Evolutionary conservation across 2,113 vertebrate genomes (phyloP), one percentile per base, ranked within the genome.

Genomic region (Pangasianodon gigas): DNA sequence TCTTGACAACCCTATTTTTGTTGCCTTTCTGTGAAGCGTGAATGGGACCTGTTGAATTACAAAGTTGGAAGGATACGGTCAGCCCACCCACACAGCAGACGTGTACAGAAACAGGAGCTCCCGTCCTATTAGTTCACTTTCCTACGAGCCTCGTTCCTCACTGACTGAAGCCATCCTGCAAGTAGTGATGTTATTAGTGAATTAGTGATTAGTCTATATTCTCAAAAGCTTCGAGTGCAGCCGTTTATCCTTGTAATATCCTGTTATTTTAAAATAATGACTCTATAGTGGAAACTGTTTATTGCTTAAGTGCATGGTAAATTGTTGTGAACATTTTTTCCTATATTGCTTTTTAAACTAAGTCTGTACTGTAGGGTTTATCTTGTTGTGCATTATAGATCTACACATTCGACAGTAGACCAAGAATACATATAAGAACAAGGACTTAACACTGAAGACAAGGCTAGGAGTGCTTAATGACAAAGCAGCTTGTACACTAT

Each of bases 111-210:
- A 44, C 71, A 44, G 44, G 92, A 88, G 69, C 86, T 90, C 88
- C 87, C 88, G 54, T 46, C 91, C 80, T 93, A 94, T 94, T 91
- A 92, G 71, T 86, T 86, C 89, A 86, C 94, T 95, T 95, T 94
- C 94, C 93, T 94, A 94, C 94, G 93, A 93, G 82, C 51, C 90
- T 77, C 29, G 92, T 46, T 93, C 93, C 92, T 94, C 91, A 90
- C 91, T 91, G 91, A 89, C 93, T 93, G 93, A 95, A 94, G 94
- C 93, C 94, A 2, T 95, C 95, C 94, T 95, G 94, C 94, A 95
- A 95, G 96, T 96, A 96, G 93, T 90, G 89, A 92, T 94, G 37
- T 37, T 37, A 37, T 37, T 37, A 37, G 37, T 37, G 37, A 37
- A 37, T 37, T 37, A 37, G 37, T 37, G 37, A 37, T 37, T 37